Percentiles rank a stretch among this genome's conserved stretches.
phyloP scores from a whole-genome alignment of 2,797 vertebrate genomes.

The Vespertilio murinus region DNA sequence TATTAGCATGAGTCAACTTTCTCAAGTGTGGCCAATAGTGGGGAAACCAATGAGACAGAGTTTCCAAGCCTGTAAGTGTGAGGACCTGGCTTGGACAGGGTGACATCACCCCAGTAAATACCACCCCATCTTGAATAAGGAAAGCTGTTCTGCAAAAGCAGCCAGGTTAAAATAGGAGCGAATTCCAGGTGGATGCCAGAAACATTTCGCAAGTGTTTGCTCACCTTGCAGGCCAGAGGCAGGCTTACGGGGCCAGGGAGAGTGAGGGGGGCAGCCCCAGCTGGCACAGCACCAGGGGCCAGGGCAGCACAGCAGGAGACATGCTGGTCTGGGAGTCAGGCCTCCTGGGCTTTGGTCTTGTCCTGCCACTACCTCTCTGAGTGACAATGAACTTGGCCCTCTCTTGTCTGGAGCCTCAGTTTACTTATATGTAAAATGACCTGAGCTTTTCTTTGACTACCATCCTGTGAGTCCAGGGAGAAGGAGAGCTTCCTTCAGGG shows the following conservation, averaged over 20 bases:
- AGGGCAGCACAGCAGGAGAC: background rate
- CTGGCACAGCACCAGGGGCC: background rate
- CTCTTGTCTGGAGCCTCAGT: background rate
- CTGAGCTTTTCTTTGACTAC: background rate
- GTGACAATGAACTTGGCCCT: background rate
- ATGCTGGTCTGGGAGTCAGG: background rate
- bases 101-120: conserved; percentile 12
- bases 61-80: background rate
- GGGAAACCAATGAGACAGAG: background rate
- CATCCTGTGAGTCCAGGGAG: background rate
- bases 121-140: background rate
- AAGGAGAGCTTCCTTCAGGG: background rate
- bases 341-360: background rate
- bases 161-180: background rate
- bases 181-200: background rate
- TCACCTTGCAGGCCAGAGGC: background rate
- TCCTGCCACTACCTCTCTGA: background rate
- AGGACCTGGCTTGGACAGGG: background rate
- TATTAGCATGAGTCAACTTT: background rate
- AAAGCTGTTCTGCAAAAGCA: background rate
- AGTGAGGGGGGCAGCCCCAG: background rate
- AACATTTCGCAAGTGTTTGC: conserved; percentile 8
- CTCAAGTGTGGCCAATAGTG: background rate
- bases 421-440: background rate
- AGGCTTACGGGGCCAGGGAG: background rate